phyloP scores from a whole-genome alignment of 2,888 invertebrate genomes.

The Apodemia mormo region DNA sequence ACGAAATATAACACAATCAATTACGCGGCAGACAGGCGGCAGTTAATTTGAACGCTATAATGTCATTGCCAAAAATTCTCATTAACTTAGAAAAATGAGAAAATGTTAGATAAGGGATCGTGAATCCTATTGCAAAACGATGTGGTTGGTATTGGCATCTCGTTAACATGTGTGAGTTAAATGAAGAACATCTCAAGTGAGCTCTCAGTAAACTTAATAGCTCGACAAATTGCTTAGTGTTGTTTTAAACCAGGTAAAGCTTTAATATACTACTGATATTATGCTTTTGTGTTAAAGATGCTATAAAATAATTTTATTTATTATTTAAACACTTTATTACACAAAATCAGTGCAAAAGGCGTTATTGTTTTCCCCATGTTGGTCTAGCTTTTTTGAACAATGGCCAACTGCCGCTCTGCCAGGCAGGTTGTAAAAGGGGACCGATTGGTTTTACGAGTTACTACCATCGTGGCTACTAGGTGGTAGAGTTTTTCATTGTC shows the following conservation, averaged over 20 bases:
- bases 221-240: constrained; percentile 13
- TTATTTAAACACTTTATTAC: too few relatives aligned
- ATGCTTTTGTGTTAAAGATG: background rate
- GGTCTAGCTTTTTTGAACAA: too few relatives aligned
- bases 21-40: constrained; percentile 6
- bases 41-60: constrained; percentile 16
- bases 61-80: constrained; percentile 15
- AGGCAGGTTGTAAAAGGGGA: too few relatives aligned
- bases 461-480: too few relatives aligned
- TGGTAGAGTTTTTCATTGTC: too few relatives aligned
- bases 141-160: background rate
- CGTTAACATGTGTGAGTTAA: background rate
- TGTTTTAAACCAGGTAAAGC: background rate
- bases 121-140: background rate
- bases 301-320: too few relatives aligned
- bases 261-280: background rate
- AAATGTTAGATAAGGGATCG: background rate
- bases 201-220: constrained; percentile 14
- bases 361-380: too few relatives aligned
- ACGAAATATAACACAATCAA: constrained; percentile 18
- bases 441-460: too few relatives aligned
- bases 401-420: too few relatives aligned
- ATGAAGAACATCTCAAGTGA: constrained; percentile 10
- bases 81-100: constrained; percentile 7
- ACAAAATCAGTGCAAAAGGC: too few relatives aligned